Percentiles rank a stretch among this genome's conserved stretches.
Evolutionary conservation across 2,797 vertebrate genomes (phyloP).

Genomic region (Sebastes jordani): DNA sequence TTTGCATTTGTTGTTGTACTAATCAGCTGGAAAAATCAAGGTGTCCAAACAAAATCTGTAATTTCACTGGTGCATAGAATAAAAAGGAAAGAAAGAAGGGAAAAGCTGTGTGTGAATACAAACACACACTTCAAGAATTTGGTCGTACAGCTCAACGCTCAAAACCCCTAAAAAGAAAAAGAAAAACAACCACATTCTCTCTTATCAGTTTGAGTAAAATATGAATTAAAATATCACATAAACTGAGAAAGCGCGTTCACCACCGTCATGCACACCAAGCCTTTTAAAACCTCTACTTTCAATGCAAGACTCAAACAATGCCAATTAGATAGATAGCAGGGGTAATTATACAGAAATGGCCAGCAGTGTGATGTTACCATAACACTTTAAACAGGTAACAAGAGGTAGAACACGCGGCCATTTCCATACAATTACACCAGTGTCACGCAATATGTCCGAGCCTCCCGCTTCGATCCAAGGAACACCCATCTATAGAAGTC

Average conservation of each 20-base stretch:
- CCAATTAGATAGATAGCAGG: constrained; percentile 65
- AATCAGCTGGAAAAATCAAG: constrained; percentile 12
- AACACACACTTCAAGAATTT: constrained; percentile 66
- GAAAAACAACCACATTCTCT: constrained; percentile 27
- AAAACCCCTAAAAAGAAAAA: constrained; percentile 21
- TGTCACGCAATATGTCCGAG: constrained; percentile 64
- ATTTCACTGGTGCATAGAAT: constrained; percentile 71
- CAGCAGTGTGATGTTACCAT: constrained; percentile 86
- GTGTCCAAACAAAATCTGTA: constrained; percentile 28
- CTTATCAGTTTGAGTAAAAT: constrained; percentile 47
- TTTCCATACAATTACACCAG: constrained; percentile 84
- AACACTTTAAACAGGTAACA: constrained; percentile 86
- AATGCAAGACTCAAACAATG: constrained; percentile 60
- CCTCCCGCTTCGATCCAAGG: constrained; percentile 37
- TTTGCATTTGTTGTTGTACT: constrained; percentile 37
- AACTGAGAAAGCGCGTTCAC: constrained; percentile 49
- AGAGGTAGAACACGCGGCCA: constrained; percentile 87
- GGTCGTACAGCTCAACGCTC: constrained; percentile 71
- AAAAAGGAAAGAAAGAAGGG: constrained; percentile 41
- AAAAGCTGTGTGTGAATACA: constrained; percentile 51
- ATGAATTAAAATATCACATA: constrained; percentile 23
- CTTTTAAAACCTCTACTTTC: constrained; percentile 54
- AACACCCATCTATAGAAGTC: constrained; percentile 49
- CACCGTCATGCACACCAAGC: constrained; percentile 45
- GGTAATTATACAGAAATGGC: constrained; percentile 87